These are phyloP conservation scores for Alectura lathami DNA, from an alignment of 2,113 vertebrate species.

Conservation along the genomic window DNA sequence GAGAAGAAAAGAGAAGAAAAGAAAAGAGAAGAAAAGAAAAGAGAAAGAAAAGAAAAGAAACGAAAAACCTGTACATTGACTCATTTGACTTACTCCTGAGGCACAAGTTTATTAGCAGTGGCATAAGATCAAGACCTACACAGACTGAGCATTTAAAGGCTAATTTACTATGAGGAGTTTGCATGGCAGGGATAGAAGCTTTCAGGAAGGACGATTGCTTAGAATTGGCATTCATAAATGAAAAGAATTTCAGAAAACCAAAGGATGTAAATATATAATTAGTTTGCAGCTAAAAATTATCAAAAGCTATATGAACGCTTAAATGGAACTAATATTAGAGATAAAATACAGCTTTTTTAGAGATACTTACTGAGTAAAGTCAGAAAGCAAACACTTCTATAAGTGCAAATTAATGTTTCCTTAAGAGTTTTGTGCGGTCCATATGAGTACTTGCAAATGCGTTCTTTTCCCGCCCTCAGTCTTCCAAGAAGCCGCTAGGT, in stretches of 20 bases:
- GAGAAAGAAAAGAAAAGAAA: constrained; percentile 32
- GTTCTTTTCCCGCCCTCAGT: neutral
- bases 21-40: constrained; percentile 67
- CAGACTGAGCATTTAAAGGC: neutral
- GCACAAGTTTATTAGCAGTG: constrained; percentile 17
- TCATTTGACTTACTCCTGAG: constrained; percentile 75
- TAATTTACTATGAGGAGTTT: neutral
- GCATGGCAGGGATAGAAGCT: neutral
- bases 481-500: neutral
- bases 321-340: neutral
- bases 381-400: neutral
- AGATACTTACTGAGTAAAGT: neutral
- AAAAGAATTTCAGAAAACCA: neutral
- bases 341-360: neutral
- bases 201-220: neutral
- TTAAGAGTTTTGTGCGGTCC: neutral
- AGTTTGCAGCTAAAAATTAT: neutral
- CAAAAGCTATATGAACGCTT: neutral
- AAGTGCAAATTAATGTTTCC: neutral
- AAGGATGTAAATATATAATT: neutral
- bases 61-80: constrained; percentile 72
- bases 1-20: constrained; percentile 65
- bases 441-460: neutral
- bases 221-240: neutral
- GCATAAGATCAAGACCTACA: neutral